phyloP scores from a whole-genome alignment of 2,797 vertebrate genomes.

The Malacoctenus gilli region DNA sequence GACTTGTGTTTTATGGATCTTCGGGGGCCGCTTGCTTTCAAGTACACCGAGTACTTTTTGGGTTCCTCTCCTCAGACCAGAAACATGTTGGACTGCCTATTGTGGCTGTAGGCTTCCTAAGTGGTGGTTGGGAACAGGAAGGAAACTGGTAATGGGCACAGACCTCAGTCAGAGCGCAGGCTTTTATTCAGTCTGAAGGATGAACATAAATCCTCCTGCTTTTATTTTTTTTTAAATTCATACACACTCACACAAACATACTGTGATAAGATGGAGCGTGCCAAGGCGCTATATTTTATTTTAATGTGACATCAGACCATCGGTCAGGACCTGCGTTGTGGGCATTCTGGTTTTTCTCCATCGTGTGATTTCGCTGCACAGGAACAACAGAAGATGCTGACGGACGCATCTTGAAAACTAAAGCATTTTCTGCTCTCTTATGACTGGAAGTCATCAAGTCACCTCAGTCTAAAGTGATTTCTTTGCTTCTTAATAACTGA shows the following conservation, averaged over 20 bases:
- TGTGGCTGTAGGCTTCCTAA: conserved; percentile 11
- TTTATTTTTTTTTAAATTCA: background rate
- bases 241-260: background rate
- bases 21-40: background rate
- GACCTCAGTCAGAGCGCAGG: background rate
- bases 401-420: no score
- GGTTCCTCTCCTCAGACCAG: conserved; percentile 10
- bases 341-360: background rate
- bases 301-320: background rate
- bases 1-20: background rate
- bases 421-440: no score
- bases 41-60: conserved; percentile 18
- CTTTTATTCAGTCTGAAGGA: background rate
- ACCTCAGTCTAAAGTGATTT: no score
- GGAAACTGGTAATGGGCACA: conserved; percentile 25
- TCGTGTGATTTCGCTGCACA: background rate
- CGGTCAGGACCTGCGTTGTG: background rate
- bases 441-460: no score
- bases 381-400: no score
- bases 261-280: background rate
- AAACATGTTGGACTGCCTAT: background rate
- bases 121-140: conserved; percentile 35
- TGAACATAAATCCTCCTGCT: background rate
- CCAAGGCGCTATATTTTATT: background rate
- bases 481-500: no score